Base-by-base conservation (phyloP, 2,888 invertebrate genomes). In the Pherbina coryleti region DNA sequence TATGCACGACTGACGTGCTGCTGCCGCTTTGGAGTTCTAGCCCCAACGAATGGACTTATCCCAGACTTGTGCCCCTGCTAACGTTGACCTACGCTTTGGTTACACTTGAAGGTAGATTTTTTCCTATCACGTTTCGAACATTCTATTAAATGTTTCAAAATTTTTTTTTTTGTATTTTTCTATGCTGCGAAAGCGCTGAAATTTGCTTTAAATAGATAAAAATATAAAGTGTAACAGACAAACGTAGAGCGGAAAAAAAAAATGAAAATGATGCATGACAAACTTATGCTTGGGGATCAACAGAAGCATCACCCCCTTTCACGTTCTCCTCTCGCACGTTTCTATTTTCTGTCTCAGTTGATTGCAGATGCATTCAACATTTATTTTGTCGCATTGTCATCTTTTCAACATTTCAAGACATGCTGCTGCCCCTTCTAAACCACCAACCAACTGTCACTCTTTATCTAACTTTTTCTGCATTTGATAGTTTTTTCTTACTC, bases 311-410 rank as follows among this genome's bases (percentile, higher is more conserved):
- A 14, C 5, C 22, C 5, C 3, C 44, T 7, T 9, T 34, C 25
- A 11, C n/a, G 25, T 28, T 14, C 67, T 28, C 25, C 14, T 31
- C 57, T 51, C 62, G 60, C 22, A 17, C 14, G 60, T 22, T 14
- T 28, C 25, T 60, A 14, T 37, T 17, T 37, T 64, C 19, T 57
- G 7, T 75, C 14, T 70, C 70, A 60, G 53, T 66, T 44, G 64
- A 72, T 72, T 72, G 72, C 57, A 72, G 67, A 72, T 44, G 72
- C 77, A 77, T 72, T 77, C 77, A 53, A 67, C 77, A 53, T 67
- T 77, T 67, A 72, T 77, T 31, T 67, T 66, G 72, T 72, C 72
- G 72, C 67, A 72, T 77, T 66, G 72, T 72, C 77, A 31, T 75
- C 75, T 55, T 75, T 66, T 75, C 66, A 66, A 17, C 28, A 49